Conservation (phyloP, 2,113 vertebrate genomes). For the Pavo muticus region DNA sequence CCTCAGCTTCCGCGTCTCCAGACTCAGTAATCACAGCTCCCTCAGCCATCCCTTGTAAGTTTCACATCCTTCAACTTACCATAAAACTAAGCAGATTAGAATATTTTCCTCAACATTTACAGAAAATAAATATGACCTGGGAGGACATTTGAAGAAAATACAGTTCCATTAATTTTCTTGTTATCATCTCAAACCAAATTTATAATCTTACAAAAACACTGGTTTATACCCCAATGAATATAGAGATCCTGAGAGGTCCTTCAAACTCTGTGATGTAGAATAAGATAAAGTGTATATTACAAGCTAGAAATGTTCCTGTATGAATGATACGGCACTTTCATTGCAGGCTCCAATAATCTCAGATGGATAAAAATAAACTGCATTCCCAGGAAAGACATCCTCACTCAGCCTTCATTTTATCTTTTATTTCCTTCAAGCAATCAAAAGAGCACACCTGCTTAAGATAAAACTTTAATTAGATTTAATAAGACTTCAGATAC, state of each 20-base stretch:
- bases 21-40: not conserved
- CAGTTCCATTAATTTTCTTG: not conserved
- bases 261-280: not conserved
- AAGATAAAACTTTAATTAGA: not conserved
- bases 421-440: not conserved
- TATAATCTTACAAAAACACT: not conserved
- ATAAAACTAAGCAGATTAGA: not conserved
- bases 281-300: not conserved
- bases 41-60: not conserved
- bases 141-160: not conserved
- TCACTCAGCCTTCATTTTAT: not conserved
- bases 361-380: not conserved
- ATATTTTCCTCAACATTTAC: not conserved
- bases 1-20: not conserved
- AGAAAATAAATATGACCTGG: not conserved
- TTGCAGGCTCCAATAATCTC: not conserved
- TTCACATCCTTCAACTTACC: not conserved
- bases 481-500: not conserved
- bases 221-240: not conserved
- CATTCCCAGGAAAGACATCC: not conserved
- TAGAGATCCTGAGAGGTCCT: fast-evolving
- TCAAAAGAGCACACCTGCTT: not conserved
- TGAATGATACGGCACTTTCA: not conserved
- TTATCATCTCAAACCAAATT: not conserved
- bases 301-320: not conserved